A percentile compares a stretch with the other conserved stretches of the same genome.
These are phyloP conservation scores for Dolichopus griseipennis DNA, from an alignment of 2,888 invertebrate species.

Conservation along the genomic window DNA sequence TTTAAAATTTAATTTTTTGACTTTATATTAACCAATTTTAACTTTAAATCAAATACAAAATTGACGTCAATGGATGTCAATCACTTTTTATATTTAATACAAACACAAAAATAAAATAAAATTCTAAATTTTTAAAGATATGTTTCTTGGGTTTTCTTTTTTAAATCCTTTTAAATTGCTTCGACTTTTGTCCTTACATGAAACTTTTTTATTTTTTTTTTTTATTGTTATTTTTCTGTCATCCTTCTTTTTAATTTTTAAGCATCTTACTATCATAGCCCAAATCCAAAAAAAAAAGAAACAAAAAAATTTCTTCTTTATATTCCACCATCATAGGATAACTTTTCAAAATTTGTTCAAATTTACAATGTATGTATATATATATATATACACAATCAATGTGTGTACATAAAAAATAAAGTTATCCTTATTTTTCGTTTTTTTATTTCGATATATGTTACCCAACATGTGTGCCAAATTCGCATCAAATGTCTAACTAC, in stretches of 20 bases:
- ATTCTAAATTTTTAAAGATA: background rate
- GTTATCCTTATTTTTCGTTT: background rate
- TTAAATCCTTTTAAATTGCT: background rate
- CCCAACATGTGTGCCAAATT: conserved; percentile 3
- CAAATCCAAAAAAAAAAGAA: background rate
- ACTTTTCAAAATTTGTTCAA: background rate
- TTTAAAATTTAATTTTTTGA: background rate
- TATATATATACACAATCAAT: background rate
- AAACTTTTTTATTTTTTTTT: background rate
- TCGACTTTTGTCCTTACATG: background rate
- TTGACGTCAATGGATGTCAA: background rate
- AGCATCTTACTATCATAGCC: background rate
- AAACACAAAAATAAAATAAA: background rate
- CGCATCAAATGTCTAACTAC: background rate
- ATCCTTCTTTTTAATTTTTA: background rate
- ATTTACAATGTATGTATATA: too few relatives aligned
- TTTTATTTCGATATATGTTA: background rate
- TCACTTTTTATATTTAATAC: conserved; percentile 4
- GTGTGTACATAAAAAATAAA: background rate
- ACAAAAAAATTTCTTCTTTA: background rate
- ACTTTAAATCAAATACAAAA: background rate
- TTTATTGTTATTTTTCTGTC: background rate
- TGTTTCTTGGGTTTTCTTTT: background rate
- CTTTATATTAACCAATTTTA: background rate
- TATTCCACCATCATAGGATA: background rate